Evolutionary conservation across 1,140 invertebrate species (phyloP), one percentile per base, ranked within the genome.

Genomic region (Zaprionus lachaisei): DNA sequence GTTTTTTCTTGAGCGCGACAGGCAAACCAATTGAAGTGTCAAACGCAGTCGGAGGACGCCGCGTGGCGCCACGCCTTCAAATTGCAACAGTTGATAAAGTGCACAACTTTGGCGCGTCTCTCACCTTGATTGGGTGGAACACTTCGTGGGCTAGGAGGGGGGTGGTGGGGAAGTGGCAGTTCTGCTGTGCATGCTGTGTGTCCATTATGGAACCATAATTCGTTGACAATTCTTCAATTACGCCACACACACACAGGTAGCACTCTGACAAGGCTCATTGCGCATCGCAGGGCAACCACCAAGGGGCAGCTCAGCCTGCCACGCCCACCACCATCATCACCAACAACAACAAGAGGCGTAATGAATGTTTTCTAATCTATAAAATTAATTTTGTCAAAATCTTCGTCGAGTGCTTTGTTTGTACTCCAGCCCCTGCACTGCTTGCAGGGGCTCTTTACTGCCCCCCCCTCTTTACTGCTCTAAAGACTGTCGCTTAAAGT

Each of bases 361-460:
- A 68, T 77, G 66, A 69, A 82, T 67, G 68, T 90, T 89, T 78
- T 80, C 84, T 82, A 92, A 92, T 92, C 90, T 91, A 83, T 86
- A 77, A 92, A 92, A 92, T 92, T 92, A 92, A 92, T 92, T 92
- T 91, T 80, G 80, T 89, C 69, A 74, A 90, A 86, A 75, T 72
- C 80, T 61, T 61, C 9, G 68, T 73, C 73, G 74, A 71, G 69
- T 77, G 68, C 54, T 77, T 72, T 74, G 68, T 79, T 83, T 80
- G 70, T 61, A 49, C 14, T 17, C 64, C 57, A 67, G 41, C 15
- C 17, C 28, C 24, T 1, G 14, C 15, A 22, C 38, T 44, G n/a
- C 22, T 24, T 5, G n/a, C n/a, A n/a, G n/a, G n/a, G n/a, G n/a
- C n/a, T n/a, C n/a, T n/a, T n/a, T n/a, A n/a, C n/a, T n/a, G 17